These are phyloP conservation scores for Micromussa lordhowensis DNA, from an alignment of 92 coral and sea anemone species.

Conservation along the genomic window DNA sequence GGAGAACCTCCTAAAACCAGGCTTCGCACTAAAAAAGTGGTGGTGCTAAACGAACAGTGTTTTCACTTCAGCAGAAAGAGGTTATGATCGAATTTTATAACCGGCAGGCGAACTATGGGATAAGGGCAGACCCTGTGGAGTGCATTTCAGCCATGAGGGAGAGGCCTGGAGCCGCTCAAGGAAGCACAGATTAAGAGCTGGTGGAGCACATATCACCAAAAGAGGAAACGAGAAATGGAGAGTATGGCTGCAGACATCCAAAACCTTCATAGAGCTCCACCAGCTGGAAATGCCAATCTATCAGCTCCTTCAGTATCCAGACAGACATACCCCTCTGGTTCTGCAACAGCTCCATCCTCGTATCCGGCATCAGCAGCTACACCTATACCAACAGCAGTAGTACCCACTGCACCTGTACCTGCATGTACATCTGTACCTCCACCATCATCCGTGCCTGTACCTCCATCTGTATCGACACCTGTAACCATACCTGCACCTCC, in stretches of 20 bases:
- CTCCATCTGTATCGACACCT: neutral
- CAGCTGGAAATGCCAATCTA: neutral
- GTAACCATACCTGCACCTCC: neutral
- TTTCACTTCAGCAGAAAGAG: slow-evolving; percentile 38
- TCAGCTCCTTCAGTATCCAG: neutral
- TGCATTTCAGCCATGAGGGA: slow-evolving; percentile 31
- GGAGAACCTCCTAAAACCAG: slow-evolving; percentile 13
- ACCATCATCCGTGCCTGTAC: neutral
- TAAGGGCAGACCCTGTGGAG: slow-evolving; percentile 45
- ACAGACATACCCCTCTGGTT: neutral
- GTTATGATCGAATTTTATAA: slow-evolving; percentile 40
- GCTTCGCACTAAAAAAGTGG: slow-evolving; percentile 45
- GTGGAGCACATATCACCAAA: slow-evolving; percentile 49
- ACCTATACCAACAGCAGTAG: neutral
- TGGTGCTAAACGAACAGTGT: slow-evolving; percentile 33
- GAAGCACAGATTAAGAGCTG: slow-evolving; percentile 33
- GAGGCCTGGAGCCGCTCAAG: slow-evolving; percentile 35
- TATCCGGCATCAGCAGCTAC: neutral
- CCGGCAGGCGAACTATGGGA: slow-evolving; percentile 29
- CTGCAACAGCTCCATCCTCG: neutral
- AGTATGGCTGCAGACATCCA: slow-evolving; percentile 7
- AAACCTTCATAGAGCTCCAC: neutral
- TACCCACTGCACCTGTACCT: neutral
- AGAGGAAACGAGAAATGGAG: slow-evolving; percentile 7
- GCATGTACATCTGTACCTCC: neutral